Conservation (phyloP, 2,888 invertebrate species). For the Drosophila villosipedis region DNA sequence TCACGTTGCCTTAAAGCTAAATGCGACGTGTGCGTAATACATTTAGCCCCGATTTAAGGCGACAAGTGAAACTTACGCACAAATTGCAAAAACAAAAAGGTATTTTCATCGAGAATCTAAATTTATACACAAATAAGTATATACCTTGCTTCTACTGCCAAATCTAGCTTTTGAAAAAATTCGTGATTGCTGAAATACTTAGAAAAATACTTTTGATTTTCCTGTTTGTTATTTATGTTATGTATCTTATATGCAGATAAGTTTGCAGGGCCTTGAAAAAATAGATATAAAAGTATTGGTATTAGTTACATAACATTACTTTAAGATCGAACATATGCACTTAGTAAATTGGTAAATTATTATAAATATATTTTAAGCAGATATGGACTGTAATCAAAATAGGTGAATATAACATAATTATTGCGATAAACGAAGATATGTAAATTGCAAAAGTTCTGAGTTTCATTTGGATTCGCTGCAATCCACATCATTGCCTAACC, state of each 20-base stretch:
- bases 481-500: constrained; percentile 2
- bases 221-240: background rate
- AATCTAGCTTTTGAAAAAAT: background rate
- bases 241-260: background rate
- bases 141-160: background rate
- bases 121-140: background rate
- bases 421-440: background rate
- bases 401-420: background rate
- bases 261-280: background rate
- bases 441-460: background rate
- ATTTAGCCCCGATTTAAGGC: constrained; percentile 19
- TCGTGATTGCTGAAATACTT: background rate
- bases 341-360: background rate
- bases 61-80: constrained; percentile 24
- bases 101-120: background rate
- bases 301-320: background rate
- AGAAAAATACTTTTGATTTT: background rate
- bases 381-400: background rate
- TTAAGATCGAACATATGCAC: background rate
- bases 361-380: background rate
- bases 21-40: constrained; percentile 37
- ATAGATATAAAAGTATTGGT: too few relatives aligned
- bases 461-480: background rate
- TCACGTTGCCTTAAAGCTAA: constrained; percentile 50
- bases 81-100: constrained; percentile 12